Conservation (phyloP, 2,888 invertebrate genomes). For the Aspidiotus rigidus region DNA sequence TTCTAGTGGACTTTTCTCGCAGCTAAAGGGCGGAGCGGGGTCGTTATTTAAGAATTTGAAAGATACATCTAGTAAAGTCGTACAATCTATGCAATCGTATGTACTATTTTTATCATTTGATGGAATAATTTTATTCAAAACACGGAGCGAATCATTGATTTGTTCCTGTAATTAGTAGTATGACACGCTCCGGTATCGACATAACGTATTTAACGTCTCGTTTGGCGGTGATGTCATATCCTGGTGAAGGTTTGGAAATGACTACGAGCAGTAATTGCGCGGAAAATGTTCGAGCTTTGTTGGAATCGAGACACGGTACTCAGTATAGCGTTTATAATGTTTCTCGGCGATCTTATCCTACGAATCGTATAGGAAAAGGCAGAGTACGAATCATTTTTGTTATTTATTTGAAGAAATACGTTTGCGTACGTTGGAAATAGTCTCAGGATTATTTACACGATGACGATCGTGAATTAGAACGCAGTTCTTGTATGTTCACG, state of each 20-base stretch:
- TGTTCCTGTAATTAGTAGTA: conserved; percentile 51
- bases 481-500: too few species aligned
- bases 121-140: neutral
- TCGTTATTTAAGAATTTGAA: conserved; percentile 87
- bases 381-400: conserved; percentile 18
- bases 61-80: conserved; percentile 91
- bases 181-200: conserved; percentile 73
- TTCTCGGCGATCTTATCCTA: conserved; percentile 52
- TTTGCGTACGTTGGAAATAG: too few species aligned
- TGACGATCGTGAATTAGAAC: too few species aligned
- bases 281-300: conserved; percentile 74
- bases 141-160: conserved; percentile 12
- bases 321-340: conserved; percentile 79
- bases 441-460: too few species aligned
- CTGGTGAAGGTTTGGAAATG: conserved; percentile 57
- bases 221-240: conserved; percentile 87
- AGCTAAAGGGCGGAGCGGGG: conserved; percentile 84
- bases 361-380: conserved; percentile 44
- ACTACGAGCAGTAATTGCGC: conserved; percentile 78
- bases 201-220: conserved; percentile 87
- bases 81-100: conserved; percentile 89
- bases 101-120: conserved; percentile 41
- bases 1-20: conserved; percentile 56
- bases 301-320: conserved; percentile 65
- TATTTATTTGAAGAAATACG: too few species aligned